Base-by-base conservation (phyloP, 2,797 vertebrate species). In the Todus mexicanus region DNA sequence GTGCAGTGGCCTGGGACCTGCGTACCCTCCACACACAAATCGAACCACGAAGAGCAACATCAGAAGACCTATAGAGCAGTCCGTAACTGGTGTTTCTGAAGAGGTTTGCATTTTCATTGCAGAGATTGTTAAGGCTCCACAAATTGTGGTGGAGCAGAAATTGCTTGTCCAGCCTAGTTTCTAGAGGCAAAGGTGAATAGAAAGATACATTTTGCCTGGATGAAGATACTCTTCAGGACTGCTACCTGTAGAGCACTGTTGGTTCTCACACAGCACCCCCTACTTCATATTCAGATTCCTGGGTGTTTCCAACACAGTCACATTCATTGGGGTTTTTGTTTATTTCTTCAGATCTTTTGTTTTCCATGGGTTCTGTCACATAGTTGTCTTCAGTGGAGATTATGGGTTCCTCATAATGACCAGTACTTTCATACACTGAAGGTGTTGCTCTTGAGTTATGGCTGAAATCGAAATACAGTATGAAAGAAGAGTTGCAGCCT, bases 251-350 rank as follows among this genome's bases (percentile, higher is more conserved):
- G 51, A 68, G 15, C 37, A 29, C 16, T 43, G 19, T 1, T 72
- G 47, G 71, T 18, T 87, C 27, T 94, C 51, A 93, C 8, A 35
- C 53, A 87, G 48, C 9, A 9, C 78, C 87, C 14, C 84, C 84
- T 65, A 68, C 48, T 94, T 96, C 94, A 45, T 95, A 94, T 37
- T 70, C 91, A 18, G 80, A 69, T 40, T 87, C 87, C 70, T 87
- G 73, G 10, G 17, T 16, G 5, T 23, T 87, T 48, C 26, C 63
- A 75, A 6, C 22, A 66, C 31, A 21, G 18, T 60, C 74, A 54
- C 15, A 21, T 10, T 21, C 45, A 14, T 83, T 53, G 43, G 64
- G 42, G 59, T 38, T 45, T 1, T 0, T 14, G 26, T 73, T 68
- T 50, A 17, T 45, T 57, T 74, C 90, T 71, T 86, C 77, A 66